Percentiles rank a stretch among this genome's conserved stretches.
These are phyloP conservation scores for Aphidius colemani DNA, from an alignment of 2,888 invertebrate species.

Conservation along the genomic window DNA sequence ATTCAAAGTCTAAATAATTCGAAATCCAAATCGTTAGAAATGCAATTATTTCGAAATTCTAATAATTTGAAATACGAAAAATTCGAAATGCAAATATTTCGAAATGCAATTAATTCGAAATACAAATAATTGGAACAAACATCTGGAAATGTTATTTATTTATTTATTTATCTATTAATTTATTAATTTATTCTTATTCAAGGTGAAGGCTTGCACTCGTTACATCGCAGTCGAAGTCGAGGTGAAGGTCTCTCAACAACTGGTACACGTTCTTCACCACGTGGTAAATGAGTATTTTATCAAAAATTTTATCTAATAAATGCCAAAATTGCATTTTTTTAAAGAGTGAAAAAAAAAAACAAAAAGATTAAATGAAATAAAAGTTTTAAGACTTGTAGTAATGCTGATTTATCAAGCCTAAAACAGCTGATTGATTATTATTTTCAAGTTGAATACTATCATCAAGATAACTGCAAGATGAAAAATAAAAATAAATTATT, in stretches of 20 bases:
- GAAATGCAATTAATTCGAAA: too few relatives aligned
- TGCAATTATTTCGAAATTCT: too few relatives aligned
- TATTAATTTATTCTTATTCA: conserved; percentile 19
- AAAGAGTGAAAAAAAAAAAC: neutral
- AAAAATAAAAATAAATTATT: conserved; percentile 1
- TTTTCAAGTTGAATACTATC: too few relatives aligned
- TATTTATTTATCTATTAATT: neutral
- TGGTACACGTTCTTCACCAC: conserved; percentile 65
- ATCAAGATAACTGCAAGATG: neutral
- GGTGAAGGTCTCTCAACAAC: conserved; percentile 79
- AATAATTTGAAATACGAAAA: too few relatives aligned
- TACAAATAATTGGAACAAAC: too few relatives aligned
- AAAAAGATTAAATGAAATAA: neutral
- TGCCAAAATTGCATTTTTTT: neutral
- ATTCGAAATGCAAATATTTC: too few relatives aligned
- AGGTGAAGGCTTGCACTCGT: conserved; percentile 71
- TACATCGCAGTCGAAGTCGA: conserved; percentile 81
- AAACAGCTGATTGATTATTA: too few relatives aligned
- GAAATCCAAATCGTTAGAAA: too few relatives aligned
- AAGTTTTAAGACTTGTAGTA: too few relatives aligned
- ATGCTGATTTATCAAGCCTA: too few relatives aligned
- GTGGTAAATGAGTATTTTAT: conserved; percentile 58
- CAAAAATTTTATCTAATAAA: neutral
- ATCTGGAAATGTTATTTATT: too few relatives aligned
- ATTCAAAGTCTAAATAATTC: too few relatives aligned